These are phyloP conservation scores for Columba janthina DNA, from an alignment of 2,113 vertebrate genomes.

Conservation along the genomic window DNA sequence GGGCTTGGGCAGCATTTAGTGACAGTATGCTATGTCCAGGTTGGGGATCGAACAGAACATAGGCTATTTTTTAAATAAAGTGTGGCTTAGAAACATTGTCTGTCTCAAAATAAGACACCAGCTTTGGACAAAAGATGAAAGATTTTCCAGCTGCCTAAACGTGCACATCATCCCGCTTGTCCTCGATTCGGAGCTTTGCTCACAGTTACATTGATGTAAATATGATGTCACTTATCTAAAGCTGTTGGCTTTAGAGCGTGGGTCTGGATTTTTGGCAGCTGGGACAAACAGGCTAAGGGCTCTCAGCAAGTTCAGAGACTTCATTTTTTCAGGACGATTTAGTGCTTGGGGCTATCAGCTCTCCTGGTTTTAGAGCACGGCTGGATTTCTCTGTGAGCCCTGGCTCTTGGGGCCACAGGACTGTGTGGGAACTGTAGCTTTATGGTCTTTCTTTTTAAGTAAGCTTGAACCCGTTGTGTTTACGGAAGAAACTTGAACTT, in stretches of 20 bases:
- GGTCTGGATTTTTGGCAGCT: fast-evolving
- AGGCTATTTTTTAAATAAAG: neutral
- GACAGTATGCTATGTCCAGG: neutral
- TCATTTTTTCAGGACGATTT: neutral
- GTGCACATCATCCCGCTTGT: neutral
- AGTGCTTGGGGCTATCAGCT: neutral
- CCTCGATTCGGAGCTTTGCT: neutral
- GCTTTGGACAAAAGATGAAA: neutral
- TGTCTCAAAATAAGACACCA: neutral
- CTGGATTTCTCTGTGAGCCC: neutral
- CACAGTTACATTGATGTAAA: neutral
- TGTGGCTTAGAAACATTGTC: neutral
- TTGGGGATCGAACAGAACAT: neutral
- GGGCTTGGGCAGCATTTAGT: neutral
- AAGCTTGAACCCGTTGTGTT: neutral
- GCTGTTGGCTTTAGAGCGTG: neutral
- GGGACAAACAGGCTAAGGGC: neutral
- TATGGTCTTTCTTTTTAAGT: neutral
- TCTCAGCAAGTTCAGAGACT: neutral
- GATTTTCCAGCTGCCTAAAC: neutral
- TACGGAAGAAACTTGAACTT: neutral
- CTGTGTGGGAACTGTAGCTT: neutral
- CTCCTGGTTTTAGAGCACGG: fast-evolving
- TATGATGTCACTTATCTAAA: neutral
- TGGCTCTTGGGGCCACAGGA: neutral